Evolutionary conservation across 2,888 invertebrate species (phyloP).

Genomic region (Theodoxus fluviatilis): DNA sequence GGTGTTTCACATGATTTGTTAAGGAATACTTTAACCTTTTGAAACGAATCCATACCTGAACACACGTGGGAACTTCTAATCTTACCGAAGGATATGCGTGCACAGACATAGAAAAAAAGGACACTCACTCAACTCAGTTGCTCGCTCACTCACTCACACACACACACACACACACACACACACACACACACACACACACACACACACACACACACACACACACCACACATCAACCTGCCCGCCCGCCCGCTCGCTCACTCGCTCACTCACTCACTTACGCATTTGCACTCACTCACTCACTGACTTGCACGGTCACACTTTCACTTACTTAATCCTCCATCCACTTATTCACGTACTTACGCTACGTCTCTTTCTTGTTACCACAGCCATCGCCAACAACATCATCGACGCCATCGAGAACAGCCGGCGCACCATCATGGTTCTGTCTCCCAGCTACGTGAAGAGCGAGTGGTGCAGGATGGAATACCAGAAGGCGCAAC

Average conservation of each 20-base stretch:
- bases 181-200: background rate
- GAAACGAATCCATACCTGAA: no score
- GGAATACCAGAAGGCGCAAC: conserved; percentile 54
- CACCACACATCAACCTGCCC: background rate
- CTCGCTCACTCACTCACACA: conserved; percentile 1
- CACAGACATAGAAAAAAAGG: no score
- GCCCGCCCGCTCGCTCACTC: background rate
- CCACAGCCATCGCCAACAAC: conserved; percentile 52
- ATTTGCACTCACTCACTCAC: background rate
- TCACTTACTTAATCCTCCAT: background rate
- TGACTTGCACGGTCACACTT: background rate
- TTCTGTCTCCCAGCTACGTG: conserved; percentile 48
- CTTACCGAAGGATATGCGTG: no score
- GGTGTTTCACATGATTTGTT: no score
- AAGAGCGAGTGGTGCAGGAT: conserved; percentile 49
- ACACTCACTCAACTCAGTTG: no score
- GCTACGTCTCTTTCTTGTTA: background rate
- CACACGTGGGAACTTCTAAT: no score
- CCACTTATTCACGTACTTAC: background rate
- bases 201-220: conserved; percentile 1
- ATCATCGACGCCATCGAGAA: conserved; percentile 51
- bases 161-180: background rate
- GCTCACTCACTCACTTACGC: background rate
- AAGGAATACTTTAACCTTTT: no score
- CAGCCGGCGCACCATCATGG: conserved; percentile 47